phyloP scores from a whole-genome alignment of 2,797 vertebrate genomes.

The Petrocephalus schoutedeni region DNA sequence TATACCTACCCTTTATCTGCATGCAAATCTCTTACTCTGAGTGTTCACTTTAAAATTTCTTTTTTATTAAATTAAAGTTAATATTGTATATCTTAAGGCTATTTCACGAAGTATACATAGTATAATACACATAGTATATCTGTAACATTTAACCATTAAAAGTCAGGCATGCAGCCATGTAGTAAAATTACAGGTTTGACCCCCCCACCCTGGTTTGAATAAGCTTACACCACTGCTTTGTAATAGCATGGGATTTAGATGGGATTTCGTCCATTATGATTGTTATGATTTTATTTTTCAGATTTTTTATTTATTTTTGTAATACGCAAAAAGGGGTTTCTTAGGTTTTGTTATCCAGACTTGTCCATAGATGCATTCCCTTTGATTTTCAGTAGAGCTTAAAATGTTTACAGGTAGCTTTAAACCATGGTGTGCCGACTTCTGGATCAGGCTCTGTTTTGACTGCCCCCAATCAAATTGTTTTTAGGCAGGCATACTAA shows the following conservation, averaged over 20 bases:
- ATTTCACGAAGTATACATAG: neutral
- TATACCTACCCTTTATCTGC: neutral
- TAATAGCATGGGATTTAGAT: neutral
- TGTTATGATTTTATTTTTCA: neutral
- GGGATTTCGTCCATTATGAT: neutral
- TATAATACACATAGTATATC: neutral
- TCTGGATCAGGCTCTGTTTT: neutral
- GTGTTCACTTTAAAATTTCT: neutral
- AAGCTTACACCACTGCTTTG: too few relatives aligned
- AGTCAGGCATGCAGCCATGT: neutral
- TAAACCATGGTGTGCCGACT: too few relatives aligned
- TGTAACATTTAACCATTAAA: neutral
- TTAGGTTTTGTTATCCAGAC: neutral
- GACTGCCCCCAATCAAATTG: neutral
- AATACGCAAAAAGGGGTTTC: neutral
- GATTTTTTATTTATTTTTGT: neutral
- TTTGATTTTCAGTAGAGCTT: neutral
- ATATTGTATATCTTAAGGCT: neutral
- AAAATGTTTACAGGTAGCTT: neutral
- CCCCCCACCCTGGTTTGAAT: neutral
- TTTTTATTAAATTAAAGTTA: neutral
- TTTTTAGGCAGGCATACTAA: neutral
- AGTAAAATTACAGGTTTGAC: neutral
- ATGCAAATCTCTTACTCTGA: neutral
- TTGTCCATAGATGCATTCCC: neutral